Conservation (phyloP, 2,797 vertebrate genomes). For the Cryptoprocta ferox region DNA sequence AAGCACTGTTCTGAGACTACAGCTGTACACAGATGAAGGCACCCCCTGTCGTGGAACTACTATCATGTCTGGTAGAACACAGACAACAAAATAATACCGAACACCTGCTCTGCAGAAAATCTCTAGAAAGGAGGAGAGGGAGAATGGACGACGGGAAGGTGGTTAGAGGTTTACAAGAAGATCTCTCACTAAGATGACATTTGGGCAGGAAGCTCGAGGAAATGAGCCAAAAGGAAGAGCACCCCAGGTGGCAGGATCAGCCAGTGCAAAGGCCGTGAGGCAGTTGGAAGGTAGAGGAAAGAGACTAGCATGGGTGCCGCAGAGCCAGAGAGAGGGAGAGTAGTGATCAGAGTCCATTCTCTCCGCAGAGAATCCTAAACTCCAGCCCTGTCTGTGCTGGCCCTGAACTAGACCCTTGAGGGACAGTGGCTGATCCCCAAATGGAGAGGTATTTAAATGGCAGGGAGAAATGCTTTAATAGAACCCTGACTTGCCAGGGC, state of each 20-base stretch:
- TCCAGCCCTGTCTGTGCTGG: neutral
- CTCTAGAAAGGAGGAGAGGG: neutral
- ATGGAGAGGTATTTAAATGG: neutral
- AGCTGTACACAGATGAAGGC: neutral
- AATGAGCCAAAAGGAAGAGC: neutral
- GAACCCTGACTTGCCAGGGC: neutral
- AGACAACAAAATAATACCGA: neutral
- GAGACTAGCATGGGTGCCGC: neutral
- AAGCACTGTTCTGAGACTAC: neutral
- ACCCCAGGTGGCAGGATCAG: neutral
- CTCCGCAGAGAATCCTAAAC: neutral
- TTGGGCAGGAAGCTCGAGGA: neutral
- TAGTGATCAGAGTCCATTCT: neutral
- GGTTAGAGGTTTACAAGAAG: neutral
- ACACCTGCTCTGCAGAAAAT: neutral
- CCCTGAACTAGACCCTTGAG: neutral
- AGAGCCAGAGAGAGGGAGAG: neutral
- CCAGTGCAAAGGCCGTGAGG: neutral
- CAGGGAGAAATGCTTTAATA: neutral
- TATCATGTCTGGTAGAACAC: neutral
- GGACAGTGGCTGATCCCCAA: neutral
- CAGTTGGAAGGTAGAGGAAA: neutral
- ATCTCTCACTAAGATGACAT: neutral
- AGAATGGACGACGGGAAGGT: neutral
- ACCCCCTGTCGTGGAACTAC: rapidly evolving